A percentile compares a stretch with the other conserved stretches of the same genome.
These are phyloP conservation scores for Salmo trutta DNA, from an alignment of 2,797 vertebrate genomes.

Conservation along the genomic window DNA sequence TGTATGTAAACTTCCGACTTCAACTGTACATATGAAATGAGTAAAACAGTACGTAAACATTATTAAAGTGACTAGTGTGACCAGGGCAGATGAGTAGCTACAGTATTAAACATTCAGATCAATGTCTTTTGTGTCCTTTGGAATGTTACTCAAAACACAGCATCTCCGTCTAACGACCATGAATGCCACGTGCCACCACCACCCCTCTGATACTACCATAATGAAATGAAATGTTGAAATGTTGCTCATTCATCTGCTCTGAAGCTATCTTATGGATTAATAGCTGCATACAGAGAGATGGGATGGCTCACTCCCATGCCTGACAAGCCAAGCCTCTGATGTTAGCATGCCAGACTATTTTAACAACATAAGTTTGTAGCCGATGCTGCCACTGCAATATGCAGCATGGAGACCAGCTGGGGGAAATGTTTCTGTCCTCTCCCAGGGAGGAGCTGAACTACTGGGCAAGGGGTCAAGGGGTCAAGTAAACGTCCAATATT, in stretches of 20 bases:
- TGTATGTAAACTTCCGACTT: too few relatives aligned
- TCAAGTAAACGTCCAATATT: constrained; percentile 3
- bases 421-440: constrained; percentile 39
- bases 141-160: not conserved
- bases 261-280: constrained; percentile 44
- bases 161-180: not conserved
- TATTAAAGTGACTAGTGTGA: too few relatives aligned
- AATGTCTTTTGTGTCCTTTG: not conserved
- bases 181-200: not conserved
- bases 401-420: constrained; percentile 26
- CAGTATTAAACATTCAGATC: not conserved
- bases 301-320: constrained; percentile 55
- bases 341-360: constrained; percentile 47
- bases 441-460: constrained; percentile 18
- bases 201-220: not conserved
- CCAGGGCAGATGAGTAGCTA: too few relatives aligned
- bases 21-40: too few relatives aligned
- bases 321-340: constrained; percentile 57
- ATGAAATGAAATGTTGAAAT: constrained; percentile 27
- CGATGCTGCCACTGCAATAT: constrained; percentile 33
- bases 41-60: too few relatives aligned
- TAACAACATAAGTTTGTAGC: constrained; percentile 44
- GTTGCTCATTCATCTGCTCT: constrained; percentile 33
- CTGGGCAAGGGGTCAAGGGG: constrained; percentile 13
- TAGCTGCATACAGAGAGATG: constrained; percentile 33